phyloP scores from a whole-genome alignment of 2,888 invertebrate species.

The Cordylochernes scorpioides region DNA sequence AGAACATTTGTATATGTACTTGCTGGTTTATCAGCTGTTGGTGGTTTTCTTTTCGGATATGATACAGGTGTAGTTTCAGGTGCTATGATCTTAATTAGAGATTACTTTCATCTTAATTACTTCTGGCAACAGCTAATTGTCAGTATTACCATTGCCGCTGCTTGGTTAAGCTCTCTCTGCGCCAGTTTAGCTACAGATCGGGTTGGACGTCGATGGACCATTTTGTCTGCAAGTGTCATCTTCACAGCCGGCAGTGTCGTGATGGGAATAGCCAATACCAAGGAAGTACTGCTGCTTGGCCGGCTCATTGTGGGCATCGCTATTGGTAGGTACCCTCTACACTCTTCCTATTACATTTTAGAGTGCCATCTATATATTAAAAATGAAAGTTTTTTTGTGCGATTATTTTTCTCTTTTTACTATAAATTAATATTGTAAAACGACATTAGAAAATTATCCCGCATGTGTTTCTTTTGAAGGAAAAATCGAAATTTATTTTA shows the following conservation, averaged over 20 bases:
- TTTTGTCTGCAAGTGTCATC: slow-evolving; percentile 25
- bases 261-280: slow-evolving; percentile 21
- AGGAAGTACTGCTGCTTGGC: slow-evolving; percentile 22
- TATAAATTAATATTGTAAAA: no score
- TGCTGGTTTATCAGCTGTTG: slow-evolving; percentile 25
- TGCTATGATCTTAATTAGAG: slow-evolving; percentile 19
- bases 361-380: no score
- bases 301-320: slow-evolving; percentile 25
- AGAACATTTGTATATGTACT: no score
- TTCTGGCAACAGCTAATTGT: slow-evolving; percentile 27
- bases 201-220: slow-evolving; percentile 27
- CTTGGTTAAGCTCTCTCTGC: slow-evolving; percentile 23
- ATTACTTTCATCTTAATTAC: slow-evolving; percentile 22
- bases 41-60: slow-evolving; percentile 31
- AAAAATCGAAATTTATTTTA: no score
- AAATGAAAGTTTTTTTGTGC: no score
- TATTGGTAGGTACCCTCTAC: slow-evolving; percentile 28
- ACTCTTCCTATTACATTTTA: no score
- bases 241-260: slow-evolving; percentile 27
- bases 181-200: slow-evolving; percentile 26
- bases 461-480: no score
- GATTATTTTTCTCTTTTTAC: no score
- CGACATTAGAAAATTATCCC: no score
- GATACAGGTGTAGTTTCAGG: slow-evolving; percentile 32
- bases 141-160: slow-evolving; percentile 24